Conservation (phyloP, 2,113 vertebrate species). For the Python bivittatus region DNA sequence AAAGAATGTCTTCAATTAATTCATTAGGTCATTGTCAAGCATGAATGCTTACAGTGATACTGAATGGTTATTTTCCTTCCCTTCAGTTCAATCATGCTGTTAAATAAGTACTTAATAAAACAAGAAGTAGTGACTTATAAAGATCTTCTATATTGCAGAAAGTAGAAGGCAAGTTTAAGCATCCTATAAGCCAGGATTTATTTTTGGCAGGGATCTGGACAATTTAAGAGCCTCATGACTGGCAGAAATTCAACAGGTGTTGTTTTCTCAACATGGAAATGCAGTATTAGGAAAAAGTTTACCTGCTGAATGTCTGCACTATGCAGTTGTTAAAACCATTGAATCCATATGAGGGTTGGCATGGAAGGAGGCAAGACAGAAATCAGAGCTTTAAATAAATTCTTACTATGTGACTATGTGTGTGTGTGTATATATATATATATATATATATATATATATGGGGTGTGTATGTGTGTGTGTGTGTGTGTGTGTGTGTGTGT, state of each 20-base stretch:
- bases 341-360: too few relatives aligned
- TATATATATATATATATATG: too few relatives aligned
- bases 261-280: not conserved
- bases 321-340: not conserved
- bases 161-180: not conserved
- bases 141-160: not conserved
- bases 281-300: not conserved
- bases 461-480: too few relatives aligned
- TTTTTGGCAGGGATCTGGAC: not conserved
- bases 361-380: not conserved
- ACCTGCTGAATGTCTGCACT: not conserved
- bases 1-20: not conserved
- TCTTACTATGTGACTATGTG: not conserved
- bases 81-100: not conserved
- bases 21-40: not conserved
- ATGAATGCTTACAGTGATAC: not conserved
- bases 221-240: not conserved
- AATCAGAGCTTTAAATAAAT: not conserved
- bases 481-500: too few relatives aligned
- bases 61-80: not conserved
- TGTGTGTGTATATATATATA: too few relatives aligned
- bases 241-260: slow-evolving; percentile 4
- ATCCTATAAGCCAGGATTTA: not conserved
- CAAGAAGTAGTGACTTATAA: not conserved
- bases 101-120: not conserved